phyloP scores from a whole-genome alignment of 30 jellyfish, hydroid and myxozoan species.

The Chrysaora quinquecirrha region DNA sequence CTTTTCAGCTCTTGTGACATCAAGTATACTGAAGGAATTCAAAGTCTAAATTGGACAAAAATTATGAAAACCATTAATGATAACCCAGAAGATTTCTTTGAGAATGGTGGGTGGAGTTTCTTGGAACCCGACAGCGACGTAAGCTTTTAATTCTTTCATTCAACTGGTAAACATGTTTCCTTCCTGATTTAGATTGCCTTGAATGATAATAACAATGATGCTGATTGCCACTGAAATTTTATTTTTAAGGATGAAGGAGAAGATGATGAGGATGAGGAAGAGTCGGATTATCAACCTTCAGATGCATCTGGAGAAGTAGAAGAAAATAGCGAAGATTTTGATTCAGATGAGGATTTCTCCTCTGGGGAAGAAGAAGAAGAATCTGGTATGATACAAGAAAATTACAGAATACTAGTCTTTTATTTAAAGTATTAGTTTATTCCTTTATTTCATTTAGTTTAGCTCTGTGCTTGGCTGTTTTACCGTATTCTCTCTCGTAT shows the following conservation, averaged over 20 bases:
- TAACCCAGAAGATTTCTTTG: conserved; percentile 99
- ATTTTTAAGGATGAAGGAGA: conserved; percentile 70
- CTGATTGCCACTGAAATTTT: too few species aligned
- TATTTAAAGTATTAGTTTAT: not conserved
- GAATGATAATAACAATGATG: too few species aligned
- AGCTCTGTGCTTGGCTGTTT: too few species aligned
- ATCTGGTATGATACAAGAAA: conserved; percentile 57
- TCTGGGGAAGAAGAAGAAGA: conserved; percentile 88
- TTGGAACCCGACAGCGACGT: conserved; percentile 98
- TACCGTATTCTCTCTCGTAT: too few species aligned
- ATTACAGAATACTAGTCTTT: not conserved
- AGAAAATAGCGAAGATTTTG: conserved; percentile 69
- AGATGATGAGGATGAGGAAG: conserved; percentile 88
- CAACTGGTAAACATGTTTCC: not conserved
- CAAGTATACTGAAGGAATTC: conserved; percentile 99
- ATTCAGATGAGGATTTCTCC: conserved; percentile 86
- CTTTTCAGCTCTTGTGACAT: conserved; percentile 92
- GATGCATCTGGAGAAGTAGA: conserved; percentile 72
- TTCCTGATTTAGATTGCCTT: not conserved
- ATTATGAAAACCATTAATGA: conserved; percentile 99
- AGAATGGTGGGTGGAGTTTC: conserved; percentile 99
- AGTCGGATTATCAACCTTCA: conserved; percentile 89
- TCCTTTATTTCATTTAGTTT: too few species aligned
- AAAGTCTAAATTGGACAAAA: conserved; percentile 98
- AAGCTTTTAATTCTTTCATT: not conserved